Evolutionary conservation across 1,140 invertebrate species (phyloP).

Genomic region (Teleopsis dalmanni): DNA sequence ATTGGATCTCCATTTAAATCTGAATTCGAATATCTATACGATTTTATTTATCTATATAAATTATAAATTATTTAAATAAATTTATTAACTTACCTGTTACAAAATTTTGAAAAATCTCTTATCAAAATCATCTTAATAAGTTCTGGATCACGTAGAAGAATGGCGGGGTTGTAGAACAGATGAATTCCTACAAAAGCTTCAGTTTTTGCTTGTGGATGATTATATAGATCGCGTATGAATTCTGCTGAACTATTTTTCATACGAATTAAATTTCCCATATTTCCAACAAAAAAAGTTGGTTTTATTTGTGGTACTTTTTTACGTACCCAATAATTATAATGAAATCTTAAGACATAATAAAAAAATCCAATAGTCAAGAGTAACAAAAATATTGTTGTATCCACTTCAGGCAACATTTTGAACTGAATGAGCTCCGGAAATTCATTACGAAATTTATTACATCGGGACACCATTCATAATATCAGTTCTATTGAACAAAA

Average conservation of each 20-base stretch:
- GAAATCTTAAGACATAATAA: conserved; percentile 13
- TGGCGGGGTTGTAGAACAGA: conserved; percentile 43
- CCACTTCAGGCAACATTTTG: no score
- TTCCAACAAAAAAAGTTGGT: conserved; percentile 39
- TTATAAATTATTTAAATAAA: no score
- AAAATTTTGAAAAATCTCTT: conserved; percentile 45
- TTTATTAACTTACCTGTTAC: conserved; percentile 24
- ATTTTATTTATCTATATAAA: no score
- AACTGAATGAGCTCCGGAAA: no score
- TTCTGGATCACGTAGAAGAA: conserved; percentile 48
- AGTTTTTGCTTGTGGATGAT: conserved; percentile 25
- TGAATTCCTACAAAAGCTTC: conserved; percentile 44
- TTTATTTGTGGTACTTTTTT: conserved; percentile 39
- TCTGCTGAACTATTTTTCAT: conserved; percentile 27
- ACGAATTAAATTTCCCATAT: conserved; percentile 28
- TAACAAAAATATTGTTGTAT: no score
- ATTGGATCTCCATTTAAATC: conserved; percentile 44
- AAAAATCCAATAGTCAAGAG: background rate
- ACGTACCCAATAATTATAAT: conserved; percentile 40
- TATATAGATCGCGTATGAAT: conserved; percentile 23
- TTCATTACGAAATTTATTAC: no score
- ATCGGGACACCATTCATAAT: no score
- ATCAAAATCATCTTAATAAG: conserved; percentile 49
- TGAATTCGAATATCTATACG: conserved; percentile 45
- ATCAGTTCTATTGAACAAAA: no score